phyloP scores from a whole-genome alignment of 2,113 vertebrate species.

The Corythornis cristatus region DNA sequence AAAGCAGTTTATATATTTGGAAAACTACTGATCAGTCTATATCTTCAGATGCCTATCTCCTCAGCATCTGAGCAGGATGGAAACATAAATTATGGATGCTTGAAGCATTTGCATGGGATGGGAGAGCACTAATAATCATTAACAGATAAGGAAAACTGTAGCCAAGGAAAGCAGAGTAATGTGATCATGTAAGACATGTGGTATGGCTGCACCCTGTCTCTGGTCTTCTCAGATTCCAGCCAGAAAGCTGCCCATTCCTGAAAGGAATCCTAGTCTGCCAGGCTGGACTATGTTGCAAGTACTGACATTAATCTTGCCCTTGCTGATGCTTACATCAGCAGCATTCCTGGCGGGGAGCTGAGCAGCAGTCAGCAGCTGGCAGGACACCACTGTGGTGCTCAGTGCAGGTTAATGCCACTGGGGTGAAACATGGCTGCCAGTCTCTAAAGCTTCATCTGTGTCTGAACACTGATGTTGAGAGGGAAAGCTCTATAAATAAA shows the following conservation, averaged over 20 bases:
- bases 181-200: not conserved
- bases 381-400: not conserved
- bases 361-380: too few relatives aligned
- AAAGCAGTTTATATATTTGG: not conserved
- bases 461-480: not conserved
- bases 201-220: not conserved
- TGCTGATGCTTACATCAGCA: not conserved
- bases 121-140: not conserved
- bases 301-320: not conserved
- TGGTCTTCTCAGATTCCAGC: not conserved
- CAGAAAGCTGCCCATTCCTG: not conserved
- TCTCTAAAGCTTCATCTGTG: not conserved
- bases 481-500: not conserved
- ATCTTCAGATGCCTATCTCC: not conserved
- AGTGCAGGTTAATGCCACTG: not conserved
- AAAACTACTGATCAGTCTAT: not conserved
- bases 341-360: not conserved
- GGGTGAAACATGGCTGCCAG: not conserved
- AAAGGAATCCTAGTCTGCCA: not conserved
- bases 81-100: not conserved
- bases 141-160: not conserved
- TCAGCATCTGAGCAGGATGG: not conserved
- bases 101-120: not conserved
- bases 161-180: not conserved
- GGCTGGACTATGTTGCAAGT: not conserved